These are phyloP conservation scores for Sycophaga agraensis DNA, from an alignment of 1,140 invertebrate genomes.

Conservation along the genomic window DNA sequence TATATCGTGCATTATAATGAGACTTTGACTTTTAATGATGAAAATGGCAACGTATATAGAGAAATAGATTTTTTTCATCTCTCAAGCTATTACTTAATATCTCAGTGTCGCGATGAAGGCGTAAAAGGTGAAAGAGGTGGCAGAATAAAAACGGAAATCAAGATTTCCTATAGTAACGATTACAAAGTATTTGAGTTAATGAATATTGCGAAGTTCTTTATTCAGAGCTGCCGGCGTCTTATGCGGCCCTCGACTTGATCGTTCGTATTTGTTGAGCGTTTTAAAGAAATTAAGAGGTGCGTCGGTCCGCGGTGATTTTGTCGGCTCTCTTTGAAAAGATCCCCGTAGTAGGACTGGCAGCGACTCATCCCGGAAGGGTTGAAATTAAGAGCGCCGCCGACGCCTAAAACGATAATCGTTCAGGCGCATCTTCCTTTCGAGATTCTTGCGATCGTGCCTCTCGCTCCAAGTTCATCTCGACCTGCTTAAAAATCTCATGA, in stretches of 20 bases:
- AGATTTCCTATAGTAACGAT: slow-evolving; percentile 31
- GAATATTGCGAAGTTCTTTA: slow-evolving; percentile 29
- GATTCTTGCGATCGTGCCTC: slow-evolving; percentile 21
- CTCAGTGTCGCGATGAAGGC: slow-evolving; percentile 3
- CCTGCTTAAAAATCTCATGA: slow-evolving; percentile 54
- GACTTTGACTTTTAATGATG: no score
- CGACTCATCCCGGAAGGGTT: slow-evolving; percentile 14
- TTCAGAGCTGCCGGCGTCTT: background rate
- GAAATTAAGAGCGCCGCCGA: slow-evolving; percentile 32
- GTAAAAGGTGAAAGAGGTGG: background rate
- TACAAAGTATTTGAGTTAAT: slow-evolving; percentile 31
- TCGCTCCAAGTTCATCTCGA: slow-evolving; percentile 45
- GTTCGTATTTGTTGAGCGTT: slow-evolving; percentile 23
- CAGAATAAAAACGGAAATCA: slow-evolving; percentile 33
- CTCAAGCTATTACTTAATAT: slow-evolving; percentile 19
- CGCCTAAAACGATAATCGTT: slow-evolving; percentile 46
- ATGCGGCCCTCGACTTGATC: slow-evolving; percentile 18
- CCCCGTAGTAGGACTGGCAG: no score
- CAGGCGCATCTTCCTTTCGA: slow-evolving; percentile 17
- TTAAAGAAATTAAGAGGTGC: slow-evolving; percentile 30
- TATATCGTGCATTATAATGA: no score
- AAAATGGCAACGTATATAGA: no score
- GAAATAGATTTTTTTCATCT: slow-evolving; percentile 11
- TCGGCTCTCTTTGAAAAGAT: slow-evolving; percentile 7
- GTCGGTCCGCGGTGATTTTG: slow-evolving; percentile 8